Conservation (phyloP, 2,888 invertebrate species). For the Bellardia pandia region DNA sequence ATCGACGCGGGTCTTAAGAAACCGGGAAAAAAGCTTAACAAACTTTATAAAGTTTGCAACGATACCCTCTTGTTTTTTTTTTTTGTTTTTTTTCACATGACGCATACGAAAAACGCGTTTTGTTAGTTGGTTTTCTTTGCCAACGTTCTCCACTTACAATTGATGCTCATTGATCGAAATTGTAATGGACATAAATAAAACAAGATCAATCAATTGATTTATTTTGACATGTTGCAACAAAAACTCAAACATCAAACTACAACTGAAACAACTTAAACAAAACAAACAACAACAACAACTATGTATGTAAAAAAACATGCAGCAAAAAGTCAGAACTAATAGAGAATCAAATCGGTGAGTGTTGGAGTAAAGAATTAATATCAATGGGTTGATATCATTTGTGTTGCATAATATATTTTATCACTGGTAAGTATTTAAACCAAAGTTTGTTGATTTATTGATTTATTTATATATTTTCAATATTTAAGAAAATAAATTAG, state of each 20-base stretch:
- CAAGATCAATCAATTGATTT: constrained; percentile 85
- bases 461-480: no score
- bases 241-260: constrained; percentile 68
- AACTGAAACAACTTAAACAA: constrained; percentile 47
- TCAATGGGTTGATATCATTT: no score
- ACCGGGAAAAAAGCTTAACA: constrained; percentile 10
- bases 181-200: constrained; percentile 85
- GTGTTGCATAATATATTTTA: no score
- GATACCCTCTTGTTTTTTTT: constrained; percentile 45
- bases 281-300: not conserved
- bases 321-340: not conserved
- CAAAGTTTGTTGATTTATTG: no score
- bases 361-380: no score
- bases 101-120: constrained; percentile 71
- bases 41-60: constrained; percentile 56
- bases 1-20: constrained; percentile 48
- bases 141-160: constrained; percentile 75
- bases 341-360: constrained; percentile 1
- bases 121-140: constrained; percentile 39
- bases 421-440: no score
- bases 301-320: constrained; percentile 2
- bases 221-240: constrained; percentile 82
- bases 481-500: no score
- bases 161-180: constrained; percentile 83
- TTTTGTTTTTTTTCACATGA: constrained; percentile 57